phyloP scores from a whole-genome alignment of 2,797 vertebrate species.

The Odontamblyopus lacepedii region DNA sequence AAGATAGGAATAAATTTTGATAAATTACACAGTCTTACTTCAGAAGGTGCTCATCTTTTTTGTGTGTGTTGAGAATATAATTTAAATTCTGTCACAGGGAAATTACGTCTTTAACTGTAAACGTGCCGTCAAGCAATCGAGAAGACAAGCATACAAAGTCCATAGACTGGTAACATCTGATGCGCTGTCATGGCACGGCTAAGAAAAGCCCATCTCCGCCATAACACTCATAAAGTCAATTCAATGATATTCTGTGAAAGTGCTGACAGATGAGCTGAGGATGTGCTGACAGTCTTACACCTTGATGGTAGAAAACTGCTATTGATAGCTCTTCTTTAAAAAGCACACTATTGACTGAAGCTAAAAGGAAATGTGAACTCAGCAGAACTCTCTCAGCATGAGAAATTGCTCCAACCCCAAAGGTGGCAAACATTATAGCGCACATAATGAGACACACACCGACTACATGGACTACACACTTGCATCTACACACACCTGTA shows the following conservation, averaged over 20 bases:
- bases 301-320: slow-evolving; percentile 60
- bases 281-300: slow-evolving; percentile 65
- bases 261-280: slow-evolving; percentile 63
- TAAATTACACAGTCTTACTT: neutral
- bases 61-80: neutral
- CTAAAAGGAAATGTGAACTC: slow-evolving; percentile 67
- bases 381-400: slow-evolving; percentile 66
- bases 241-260: slow-evolving; percentile 52
- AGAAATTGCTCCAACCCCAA: slow-evolving; percentile 49
- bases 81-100: slow-evolving; percentile 51
- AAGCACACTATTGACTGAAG: slow-evolving; percentile 58
- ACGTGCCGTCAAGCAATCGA: slow-evolving; percentile 36
- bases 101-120: slow-evolving; percentile 35
- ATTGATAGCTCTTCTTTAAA: slow-evolving; percentile 69
- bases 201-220: slow-evolving; percentile 38
- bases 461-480: slow-evolving; percentile 8
- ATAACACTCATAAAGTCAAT: slow-evolving; percentile 56
- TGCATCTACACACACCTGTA: slow-evolving; percentile 28
- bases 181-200: slow-evolving; percentile 41
- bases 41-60: slow-evolving; percentile 32
- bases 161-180: slow-evolving; percentile 36
- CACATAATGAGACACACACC: slow-evolving; percentile 3
- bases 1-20: neutral
- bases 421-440: slow-evolving; percentile 14
- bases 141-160: slow-evolving; percentile 16